Evolutionary conservation across 2,113 vertebrate genomes (phyloP), one percentile per base, ranked within the genome.

Genomic region (Tichodroma muraria): DNA sequence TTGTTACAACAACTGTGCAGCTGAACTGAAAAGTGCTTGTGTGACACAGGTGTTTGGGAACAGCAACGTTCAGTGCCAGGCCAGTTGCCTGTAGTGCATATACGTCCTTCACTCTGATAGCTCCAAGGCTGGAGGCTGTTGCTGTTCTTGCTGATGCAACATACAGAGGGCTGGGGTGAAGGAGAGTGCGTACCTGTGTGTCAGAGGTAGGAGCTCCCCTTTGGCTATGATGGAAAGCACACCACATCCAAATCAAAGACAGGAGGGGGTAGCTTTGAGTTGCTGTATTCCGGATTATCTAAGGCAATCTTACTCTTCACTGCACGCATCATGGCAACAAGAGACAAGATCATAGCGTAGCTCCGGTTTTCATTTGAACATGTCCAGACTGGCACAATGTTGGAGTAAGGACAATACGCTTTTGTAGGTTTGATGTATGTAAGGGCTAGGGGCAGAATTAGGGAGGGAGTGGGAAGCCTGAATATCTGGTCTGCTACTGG

Each of bases 181-280:
- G 85, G 73, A 95, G 82, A 97, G 94, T 93, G 92, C 90, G 94
- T 88, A 85, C 66, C 91, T 88, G 80, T 88, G 80, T 96, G 95
- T 90, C 85, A 95, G 90, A 95, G 93, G 93, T 81, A 95, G 94
- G 90, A 97, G 85, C 68, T 97, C 92, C 93, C 94, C 94, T 94
- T 96, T 90, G 93, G 96, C 96, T 95, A 53, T 53, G 77, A 68
- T 60, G 80, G 90, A 95, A 88, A 90, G 85, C 82, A 65, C 69
- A 68, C 72, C 85, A 80, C n/a, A 61, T 84, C 63, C 90, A 88
- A 95, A 96, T 95, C 80, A 93, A 95, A 95, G 90, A 80, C 60
- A 14, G 56, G 80, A 83, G 35, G 21, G 91, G 76, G 44, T 65
- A 94, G 88, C 80, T 96, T 94, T 94, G 77, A 80, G 78, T 83